These are phyloP conservation scores for Melanotaenia maccullochi DNA, from an alignment of 2,797 vertebrate species.

Conservation along the genomic window DNA sequence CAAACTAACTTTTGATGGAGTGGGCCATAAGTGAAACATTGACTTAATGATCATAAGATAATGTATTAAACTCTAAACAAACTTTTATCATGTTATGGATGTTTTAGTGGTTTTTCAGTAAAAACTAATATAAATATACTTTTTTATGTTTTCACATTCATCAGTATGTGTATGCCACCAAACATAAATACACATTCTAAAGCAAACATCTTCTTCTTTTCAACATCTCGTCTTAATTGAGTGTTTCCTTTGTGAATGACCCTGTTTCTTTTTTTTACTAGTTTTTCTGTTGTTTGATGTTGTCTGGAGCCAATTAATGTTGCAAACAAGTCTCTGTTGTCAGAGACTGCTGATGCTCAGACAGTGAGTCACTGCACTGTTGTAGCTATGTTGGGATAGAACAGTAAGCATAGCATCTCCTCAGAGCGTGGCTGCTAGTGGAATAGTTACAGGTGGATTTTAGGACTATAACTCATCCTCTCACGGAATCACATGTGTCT, in stretches of 20 bases:
- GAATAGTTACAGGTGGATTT: conserved; percentile 75
- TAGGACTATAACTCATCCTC: conserved; percentile 48
- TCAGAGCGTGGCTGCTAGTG: conserved; percentile 34
- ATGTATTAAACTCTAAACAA: background rate
- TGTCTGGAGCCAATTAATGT: conserved; percentile 81
- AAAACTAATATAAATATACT: conserved; percentile 25
- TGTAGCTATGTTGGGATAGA: conserved; percentile 49
- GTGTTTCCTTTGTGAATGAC: conserved; percentile 69
- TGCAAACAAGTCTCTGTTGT: conserved; percentile 54
- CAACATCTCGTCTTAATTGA: conserved; percentile 67
- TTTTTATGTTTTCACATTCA: background rate
- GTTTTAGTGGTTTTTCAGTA: background rate
- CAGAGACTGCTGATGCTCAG: conserved; percentile 76
- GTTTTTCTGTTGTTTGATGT: conserved; percentile 75
- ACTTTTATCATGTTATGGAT: background rate
- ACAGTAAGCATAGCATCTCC: conserved; percentile 48
- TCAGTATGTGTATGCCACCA: background rate
- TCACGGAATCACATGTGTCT: conserved; percentile 68
- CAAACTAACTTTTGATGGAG: no score
- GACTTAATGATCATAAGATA: background rate
- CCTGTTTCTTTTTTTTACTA: conserved; percentile 48
- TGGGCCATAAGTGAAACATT: background rate
- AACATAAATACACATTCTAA: conserved; percentile 40
- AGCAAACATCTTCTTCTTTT: conserved; percentile 54
- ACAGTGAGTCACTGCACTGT: conserved; percentile 81